phyloP scores from a whole-genome alignment of 1,140 invertebrate species.

The Conus betulinus region DNA sequence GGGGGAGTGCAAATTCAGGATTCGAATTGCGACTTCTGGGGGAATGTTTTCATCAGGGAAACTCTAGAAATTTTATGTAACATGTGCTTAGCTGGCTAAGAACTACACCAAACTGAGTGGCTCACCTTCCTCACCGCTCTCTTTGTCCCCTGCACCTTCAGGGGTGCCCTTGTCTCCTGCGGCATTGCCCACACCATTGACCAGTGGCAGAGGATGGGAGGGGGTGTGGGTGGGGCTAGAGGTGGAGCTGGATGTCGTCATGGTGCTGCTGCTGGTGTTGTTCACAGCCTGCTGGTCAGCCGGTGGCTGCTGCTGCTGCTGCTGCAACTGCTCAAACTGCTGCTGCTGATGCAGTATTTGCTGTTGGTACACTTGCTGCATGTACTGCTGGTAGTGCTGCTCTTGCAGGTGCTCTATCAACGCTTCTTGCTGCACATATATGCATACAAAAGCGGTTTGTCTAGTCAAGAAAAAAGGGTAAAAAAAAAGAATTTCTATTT shows the following conservation, averaged over 20 bases:
- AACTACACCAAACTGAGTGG: neutral
- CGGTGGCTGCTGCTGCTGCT: conserved; percentile 29
- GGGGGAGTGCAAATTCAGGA: no score
- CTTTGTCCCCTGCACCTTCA: neutral
- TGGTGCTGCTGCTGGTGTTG: conserved; percentile 28
- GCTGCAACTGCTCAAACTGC: conserved; percentile 44
- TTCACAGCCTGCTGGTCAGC: neutral
- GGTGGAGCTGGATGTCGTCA: neutral
- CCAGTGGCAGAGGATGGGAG: conserved; percentile 7
- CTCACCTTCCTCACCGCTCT: conserved; percentile 27
- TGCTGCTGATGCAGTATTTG: conserved; percentile 74
- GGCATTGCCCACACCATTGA: neutral
- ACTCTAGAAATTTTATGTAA: no score
- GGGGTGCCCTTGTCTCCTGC: neutral
- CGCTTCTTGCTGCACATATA: conserved; percentile 85
- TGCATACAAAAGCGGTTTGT: neutral
- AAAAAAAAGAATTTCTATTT: no score
- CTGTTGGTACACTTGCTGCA: conserved; percentile 88
- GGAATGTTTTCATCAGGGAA: no score
- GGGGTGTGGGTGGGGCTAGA: conserved; percentile 3
- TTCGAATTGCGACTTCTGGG: no score
- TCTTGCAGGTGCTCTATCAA: conserved; percentile 95
- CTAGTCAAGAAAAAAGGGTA: neutral
- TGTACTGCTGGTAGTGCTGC: conserved; percentile 98
- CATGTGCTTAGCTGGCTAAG: no score